Evolutionary conservation across 2,888 invertebrate species (phyloP).

Genomic region (Iselma pallidipennis): DNA sequence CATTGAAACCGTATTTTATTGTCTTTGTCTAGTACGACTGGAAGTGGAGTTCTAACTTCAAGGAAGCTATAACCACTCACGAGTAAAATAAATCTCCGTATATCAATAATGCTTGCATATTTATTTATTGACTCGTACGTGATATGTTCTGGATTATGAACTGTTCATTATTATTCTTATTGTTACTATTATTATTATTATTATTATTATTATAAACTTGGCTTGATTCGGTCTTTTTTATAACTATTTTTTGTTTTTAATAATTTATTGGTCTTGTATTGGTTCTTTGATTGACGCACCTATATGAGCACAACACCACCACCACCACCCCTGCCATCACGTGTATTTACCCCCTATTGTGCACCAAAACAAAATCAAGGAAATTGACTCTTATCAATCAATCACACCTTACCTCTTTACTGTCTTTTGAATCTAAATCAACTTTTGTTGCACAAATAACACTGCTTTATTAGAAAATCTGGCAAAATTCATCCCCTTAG

Average conservation of each 20-base stretch:
- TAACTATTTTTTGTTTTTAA: constrained; percentile 49
- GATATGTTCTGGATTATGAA: constrained; percentile 59
- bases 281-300: constrained; percentile 31
- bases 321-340: constrained; percentile 11
- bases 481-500: neutral
- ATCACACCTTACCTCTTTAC: constrained; percentile 7
- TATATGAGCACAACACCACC: constrained; percentile 29
- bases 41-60: constrained; percentile 97
- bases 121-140: constrained; percentile 53
- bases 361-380: constrained; percentile 1
- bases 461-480: neutral
- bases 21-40: constrained; percentile 77
- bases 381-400: constrained; percentile 11
- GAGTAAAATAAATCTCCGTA: constrained; percentile 71
- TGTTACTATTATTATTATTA: constrained; percentile 50
- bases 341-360: neutral
- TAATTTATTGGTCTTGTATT: constrained; percentile 53
- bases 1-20: constrained; percentile 50
- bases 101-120: constrained; percentile 55
- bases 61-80: constrained; percentile 89
- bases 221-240: constrained; percentile 50
- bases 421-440: neutral
- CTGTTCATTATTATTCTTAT: constrained; percentile 37
- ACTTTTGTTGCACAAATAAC: neutral
- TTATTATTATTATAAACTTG: constrained; percentile 52